Base-by-base conservation (phyloP, 37 sponge, comb jelly and placozoan species). In the Diacarnus erythraeanus region DNA sequence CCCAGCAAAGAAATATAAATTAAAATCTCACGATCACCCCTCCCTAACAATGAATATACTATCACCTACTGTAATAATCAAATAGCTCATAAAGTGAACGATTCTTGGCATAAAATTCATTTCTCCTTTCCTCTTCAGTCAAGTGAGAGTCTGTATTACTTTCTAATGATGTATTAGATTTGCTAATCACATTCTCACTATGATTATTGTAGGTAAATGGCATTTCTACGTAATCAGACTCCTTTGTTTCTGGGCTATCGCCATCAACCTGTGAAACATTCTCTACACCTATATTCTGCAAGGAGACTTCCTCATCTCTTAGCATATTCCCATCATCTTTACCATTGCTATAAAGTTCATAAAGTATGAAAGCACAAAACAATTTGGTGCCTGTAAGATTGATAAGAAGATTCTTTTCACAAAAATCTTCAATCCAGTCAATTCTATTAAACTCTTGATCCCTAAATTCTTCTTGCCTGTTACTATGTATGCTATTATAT, bases 1-100 rank as follows among this genome's bases (percentile, higher is more conserved):
- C n/a, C 23, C 25, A 44, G 51, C 5, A 15, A 30, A 73, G 27
- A 42, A 30, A 73, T 23, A 23, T 18, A 35, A 21, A 27, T 21
- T 36, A n/a, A 30, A 30, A 69, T 42, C 4, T 42, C 27, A 41
- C 21, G 3, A 3, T n/a, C 51, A 47, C 51, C 12, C 51, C 51
- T 47, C 1, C 38, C 61, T 22, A n/a, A n/a, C n/a, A n/a, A n/a
- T n/a, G n/a, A n/a, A n/a, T n/a, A n/a, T n/a, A n/a, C n/a, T n/a
- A n/a, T n/a, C 37, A 80, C 80, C 40, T 75, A 74, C 83, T 40
- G 47, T 82, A 82, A 47, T 42, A 51, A 41, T 74, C 75, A 64
- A 82, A 31, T 1, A 82, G 47, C 63, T 82, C 83, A 75, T 41
- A 82, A 2, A 82, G 66, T 21, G 83, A 34, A 12, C 63, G 43